These are phyloP conservation scores for Brienomyrus longianalis DNA, from an alignment of 2,113 vertebrate species.

Conservation along the genomic window DNA sequence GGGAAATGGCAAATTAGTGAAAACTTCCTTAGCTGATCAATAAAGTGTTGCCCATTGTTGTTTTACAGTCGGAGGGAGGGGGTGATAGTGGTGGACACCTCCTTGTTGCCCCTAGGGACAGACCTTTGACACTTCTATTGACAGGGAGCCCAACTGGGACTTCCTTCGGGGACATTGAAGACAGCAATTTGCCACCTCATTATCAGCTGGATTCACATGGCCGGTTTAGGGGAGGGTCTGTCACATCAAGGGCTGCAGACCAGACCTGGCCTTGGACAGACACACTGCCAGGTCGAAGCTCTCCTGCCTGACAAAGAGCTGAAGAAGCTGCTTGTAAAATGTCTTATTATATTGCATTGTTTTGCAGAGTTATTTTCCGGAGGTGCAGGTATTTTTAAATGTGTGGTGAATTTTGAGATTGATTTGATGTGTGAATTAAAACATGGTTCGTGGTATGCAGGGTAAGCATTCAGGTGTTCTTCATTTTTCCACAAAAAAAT, in stretches of 20 bases:
- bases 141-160: conserved; percentile 48
- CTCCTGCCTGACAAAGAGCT: background rate
- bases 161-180: conserved; percentile 52
- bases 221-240: conserved; percentile 38
- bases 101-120: conserved; percentile 43
- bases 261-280: conserved; percentile 32
- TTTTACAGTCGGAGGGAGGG: conserved; percentile 49
- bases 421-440: background rate
- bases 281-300: background rate
- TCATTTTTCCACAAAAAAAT: background rate
- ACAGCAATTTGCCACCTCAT: conserved; percentile 71
- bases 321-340: background rate
- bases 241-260: conserved; percentile 42
- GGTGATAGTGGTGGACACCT: conserved; percentile 20
- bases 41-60: conserved; percentile 56
- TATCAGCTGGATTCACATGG: conserved; percentile 66
- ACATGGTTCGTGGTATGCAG: background rate
- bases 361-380: background rate
- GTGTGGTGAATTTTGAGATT: background rate
- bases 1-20: conserved; percentile 35
- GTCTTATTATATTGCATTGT: background rate
- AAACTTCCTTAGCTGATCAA: conserved; percentile 61
- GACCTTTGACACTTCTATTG: conserved; percentile 55
- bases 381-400: background rate
- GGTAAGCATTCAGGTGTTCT: background rate